These are phyloP conservation scores for Rhodinocichla rosea DNA, from an alignment of 2,113 vertebrate species.

Conservation along the genomic window DNA sequence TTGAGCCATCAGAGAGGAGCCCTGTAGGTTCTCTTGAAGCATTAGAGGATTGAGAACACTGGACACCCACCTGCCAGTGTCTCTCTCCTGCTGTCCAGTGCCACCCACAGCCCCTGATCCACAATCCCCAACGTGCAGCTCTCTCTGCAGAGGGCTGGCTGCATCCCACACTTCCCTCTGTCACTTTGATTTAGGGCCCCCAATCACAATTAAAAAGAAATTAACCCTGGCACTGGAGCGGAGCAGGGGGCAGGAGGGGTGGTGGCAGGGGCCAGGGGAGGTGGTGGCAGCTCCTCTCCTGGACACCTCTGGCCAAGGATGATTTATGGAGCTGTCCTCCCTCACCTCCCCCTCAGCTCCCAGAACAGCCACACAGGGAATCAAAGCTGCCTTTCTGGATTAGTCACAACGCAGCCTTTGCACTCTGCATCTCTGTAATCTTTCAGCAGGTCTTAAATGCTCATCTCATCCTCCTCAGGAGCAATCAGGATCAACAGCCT, in stretches of 20 bases:
- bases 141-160: not conserved
- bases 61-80: not conserved
- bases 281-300: not conserved
- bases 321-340: not conserved
- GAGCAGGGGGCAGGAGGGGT: not conserved
- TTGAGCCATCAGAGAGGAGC: not conserved
- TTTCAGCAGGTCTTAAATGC: not conserved
- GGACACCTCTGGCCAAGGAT: not conserved
- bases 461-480: not conserved
- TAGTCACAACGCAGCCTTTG: not conserved
- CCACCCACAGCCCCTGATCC: not conserved
- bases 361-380: not conserved
- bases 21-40: not conserved
- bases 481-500: not conserved
- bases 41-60: not conserved
- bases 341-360: not conserved
- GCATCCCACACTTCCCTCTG: not conserved
- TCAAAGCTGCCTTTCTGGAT: not conserved
- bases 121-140: not conserved
- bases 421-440: not conserved
- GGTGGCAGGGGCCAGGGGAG: not conserved
- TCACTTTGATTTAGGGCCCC: not conserved
- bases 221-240: not conserved
- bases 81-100: not conserved
- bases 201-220: not conserved